Conservation (phyloP, 1,140 invertebrate species). For the Polypedilum pembai region DNA sequence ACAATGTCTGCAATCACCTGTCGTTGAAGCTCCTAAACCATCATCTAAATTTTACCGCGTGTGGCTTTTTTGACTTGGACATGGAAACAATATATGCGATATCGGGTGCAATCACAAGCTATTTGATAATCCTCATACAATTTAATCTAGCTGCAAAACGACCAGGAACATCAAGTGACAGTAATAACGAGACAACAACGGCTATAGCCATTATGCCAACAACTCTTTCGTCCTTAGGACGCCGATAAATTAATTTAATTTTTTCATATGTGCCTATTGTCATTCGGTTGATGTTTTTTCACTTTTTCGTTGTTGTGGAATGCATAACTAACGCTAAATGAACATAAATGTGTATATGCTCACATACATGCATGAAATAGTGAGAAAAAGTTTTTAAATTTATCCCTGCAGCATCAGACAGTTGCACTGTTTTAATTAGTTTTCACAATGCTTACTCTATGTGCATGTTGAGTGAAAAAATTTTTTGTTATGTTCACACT, state of each 20-base stretch:
- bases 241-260: slow-evolving; percentile 6
- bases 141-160: slow-evolving; percentile 43
- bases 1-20: slow-evolving; percentile 42
- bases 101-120: slow-evolving; percentile 42
- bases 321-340: not conserved
- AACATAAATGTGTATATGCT: not conserved
- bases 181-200: not conserved
- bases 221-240: not conserved
- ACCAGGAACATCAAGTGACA: slow-evolving; percentile 31
- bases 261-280: not conserved
- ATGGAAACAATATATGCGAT: slow-evolving; percentile 43
- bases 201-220: not conserved
- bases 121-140: slow-evolving; percentile 42
- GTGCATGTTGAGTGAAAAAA: too few species aligned
- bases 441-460: not conserved
- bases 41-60: slow-evolving; percentile 41
- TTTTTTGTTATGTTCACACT: too few species aligned
- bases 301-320: not conserved
- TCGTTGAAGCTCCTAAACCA: slow-evolving; percentile 42
- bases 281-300: too few species aligned
- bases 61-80: slow-evolving; percentile 42
- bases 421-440: slow-evolving; percentile 6
- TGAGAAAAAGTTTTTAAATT: not conserved
- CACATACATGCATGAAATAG: not conserved
- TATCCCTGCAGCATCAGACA: not conserved